Evolutionary conservation across 2,888 invertebrate species (phyloP).

Genomic region (Microchrysa polita): DNA sequence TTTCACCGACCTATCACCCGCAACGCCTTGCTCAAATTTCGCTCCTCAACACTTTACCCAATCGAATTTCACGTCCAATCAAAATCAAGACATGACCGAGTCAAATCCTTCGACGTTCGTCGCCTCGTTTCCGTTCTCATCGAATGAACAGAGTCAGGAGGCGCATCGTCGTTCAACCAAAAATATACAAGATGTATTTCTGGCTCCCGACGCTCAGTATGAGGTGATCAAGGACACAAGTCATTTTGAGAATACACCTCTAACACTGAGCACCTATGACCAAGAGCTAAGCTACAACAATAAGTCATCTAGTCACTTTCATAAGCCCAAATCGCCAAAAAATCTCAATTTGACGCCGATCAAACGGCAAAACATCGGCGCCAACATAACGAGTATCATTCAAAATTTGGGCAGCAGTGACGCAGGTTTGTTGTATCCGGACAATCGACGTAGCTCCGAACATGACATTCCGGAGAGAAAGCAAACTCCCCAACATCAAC

Average conservation of each 20-base stretch:
- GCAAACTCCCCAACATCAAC: slow-evolving; percentile 52
- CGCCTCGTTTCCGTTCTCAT: slow-evolving; percentile 62
- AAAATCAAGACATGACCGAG: slow-evolving; percentile 34
- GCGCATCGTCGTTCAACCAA: slow-evolving; percentile 64
- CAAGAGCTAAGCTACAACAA: slow-evolving; percentile 52
- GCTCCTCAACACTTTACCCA: slow-evolving; percentile 51
- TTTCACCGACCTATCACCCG: slow-evolving; percentile 64
- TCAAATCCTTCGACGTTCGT: slow-evolving; percentile 58
- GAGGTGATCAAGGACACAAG: slow-evolving; percentile 64
- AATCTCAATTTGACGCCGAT: slow-evolving; percentile 59
- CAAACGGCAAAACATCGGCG: slow-evolving; percentile 61
- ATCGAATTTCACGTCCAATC: slow-evolving; percentile 33
- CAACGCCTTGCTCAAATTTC: slow-evolving; percentile 60
- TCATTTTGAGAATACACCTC: slow-evolving; percentile 53
- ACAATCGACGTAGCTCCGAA: slow-evolving; percentile 50
- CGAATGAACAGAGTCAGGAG: slow-evolving; percentile 64
- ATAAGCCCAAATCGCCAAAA: slow-evolving; percentile 54
- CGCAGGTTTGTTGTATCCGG: slow-evolving; percentile 62
- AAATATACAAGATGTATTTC: slow-evolving; percentile 62
- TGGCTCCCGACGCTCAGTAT: slow-evolving; percentile 73
- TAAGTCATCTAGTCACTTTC: slow-evolving; percentile 49
- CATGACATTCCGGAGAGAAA: slow-evolving; percentile 40
- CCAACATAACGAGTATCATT: slow-evolving; percentile 65
- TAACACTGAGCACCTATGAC: slow-evolving; percentile 53
- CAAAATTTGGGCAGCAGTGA: slow-evolving; percentile 65